Conservation (phyloP, 2,888 invertebrate species). For the Lycocerus yunnanus region DNA sequence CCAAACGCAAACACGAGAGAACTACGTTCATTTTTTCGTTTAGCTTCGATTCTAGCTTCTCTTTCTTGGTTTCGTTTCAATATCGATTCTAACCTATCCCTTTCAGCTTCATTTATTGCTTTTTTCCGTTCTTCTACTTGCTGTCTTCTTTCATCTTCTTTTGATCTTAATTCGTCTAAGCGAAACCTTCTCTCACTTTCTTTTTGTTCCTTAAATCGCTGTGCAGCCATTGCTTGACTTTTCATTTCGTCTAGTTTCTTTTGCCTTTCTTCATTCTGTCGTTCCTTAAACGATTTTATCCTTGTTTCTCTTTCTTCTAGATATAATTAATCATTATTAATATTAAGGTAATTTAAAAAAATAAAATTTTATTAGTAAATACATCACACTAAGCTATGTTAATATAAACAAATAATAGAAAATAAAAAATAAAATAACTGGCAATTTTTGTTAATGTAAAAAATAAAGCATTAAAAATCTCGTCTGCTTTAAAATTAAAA, state of each 20-base stretch:
- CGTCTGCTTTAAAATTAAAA: neutral
- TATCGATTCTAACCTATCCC: constrained; percentile 84
- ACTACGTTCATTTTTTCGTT: constrained; percentile 76
- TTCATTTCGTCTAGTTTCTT: constrained; percentile 88
- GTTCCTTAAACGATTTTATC: constrained; percentile 77
- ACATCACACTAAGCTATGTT: neutral
- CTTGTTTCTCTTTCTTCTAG: constrained; percentile 66
- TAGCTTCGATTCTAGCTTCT: constrained; percentile 74
- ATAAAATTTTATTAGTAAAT: neutral
- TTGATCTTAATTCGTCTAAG: constrained; percentile 79
- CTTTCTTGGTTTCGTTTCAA: constrained; percentile 84
- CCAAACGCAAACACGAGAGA: constrained; percentile 86
- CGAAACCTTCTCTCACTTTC: constrained; percentile 82
- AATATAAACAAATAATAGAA: neutral
- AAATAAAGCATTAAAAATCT: neutral
- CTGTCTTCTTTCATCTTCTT: constrained; percentile 72
- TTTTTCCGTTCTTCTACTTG: constrained; percentile 87
- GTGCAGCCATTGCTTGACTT: constrained; percentile 86
- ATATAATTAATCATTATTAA: constrained; percentile 31
- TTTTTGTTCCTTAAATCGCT: constrained; percentile 86
- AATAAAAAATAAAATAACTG: neutral
- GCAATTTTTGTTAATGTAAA: neutral
- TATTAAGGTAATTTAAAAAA: neutral
- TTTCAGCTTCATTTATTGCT: constrained; percentile 87
- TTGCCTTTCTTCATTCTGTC: constrained; percentile 88